Percentiles rank a stretch among this genome's conserved stretches.
Conservation (phyloP, 2,888 invertebrate species). For the Malthinus flaveolus region DNA sequence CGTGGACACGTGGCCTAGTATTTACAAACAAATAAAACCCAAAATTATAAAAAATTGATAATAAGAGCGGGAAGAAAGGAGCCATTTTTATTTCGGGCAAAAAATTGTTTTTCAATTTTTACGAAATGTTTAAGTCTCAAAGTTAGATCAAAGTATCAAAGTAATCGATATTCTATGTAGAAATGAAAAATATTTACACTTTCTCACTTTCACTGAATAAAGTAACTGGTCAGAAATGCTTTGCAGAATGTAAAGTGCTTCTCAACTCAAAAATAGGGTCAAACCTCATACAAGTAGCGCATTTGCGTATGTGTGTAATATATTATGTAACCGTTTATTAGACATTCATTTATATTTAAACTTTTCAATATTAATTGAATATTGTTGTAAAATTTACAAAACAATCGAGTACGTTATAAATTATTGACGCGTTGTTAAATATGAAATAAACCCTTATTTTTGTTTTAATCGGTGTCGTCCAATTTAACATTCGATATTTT, state of each 20-base stretch:
- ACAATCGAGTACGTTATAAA: too few species aligned
- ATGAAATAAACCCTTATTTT: too few species aligned
- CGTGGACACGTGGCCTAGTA: too few species aligned
- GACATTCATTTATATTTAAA: neutral
- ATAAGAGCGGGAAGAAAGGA: too few species aligned
- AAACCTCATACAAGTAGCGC: neutral
- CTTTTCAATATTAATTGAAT: neutral
- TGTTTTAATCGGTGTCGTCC: too few species aligned
- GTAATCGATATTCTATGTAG: neutral
- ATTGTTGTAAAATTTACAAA: neutral
- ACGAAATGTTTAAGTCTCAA: neutral
- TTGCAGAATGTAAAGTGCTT: conserved; percentile 17
- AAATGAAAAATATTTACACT: conserved; percentile 5
- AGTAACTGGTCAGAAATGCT: conserved; percentile 11
- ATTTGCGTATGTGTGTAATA: neutral
- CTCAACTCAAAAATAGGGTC: conserved; percentile 11
- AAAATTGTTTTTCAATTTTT: too few species aligned
- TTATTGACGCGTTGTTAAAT: too few species aligned
- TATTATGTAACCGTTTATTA: neutral
- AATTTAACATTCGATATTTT: too few species aligned
- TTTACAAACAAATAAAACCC: too few species aligned
- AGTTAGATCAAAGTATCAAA: neutral
- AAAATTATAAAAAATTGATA: too few species aligned
- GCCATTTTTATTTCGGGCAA: too few species aligned
- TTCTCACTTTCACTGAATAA: conserved; percentile 19